phyloP scores from a whole-genome alignment of 2,888 invertebrate genomes.

The Drosophila ustulata region DNA sequence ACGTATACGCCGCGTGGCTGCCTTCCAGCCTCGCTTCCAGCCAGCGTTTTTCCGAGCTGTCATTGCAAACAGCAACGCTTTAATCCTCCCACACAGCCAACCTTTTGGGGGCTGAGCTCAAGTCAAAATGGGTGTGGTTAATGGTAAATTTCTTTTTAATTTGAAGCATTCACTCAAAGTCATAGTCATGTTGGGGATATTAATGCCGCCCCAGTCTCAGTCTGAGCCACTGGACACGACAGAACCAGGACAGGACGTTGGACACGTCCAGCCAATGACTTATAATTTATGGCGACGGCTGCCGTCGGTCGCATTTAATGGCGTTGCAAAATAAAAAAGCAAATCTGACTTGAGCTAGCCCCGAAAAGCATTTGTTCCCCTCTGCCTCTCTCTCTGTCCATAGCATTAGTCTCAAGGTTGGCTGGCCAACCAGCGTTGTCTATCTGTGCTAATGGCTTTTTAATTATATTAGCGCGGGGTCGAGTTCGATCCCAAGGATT shows the following conservation, averaged over 20 bases:
- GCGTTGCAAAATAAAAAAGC: slow-evolving; percentile 43
- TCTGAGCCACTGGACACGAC: neutral
- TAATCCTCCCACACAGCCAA: slow-evolving; percentile 30
- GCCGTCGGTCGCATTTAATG: slow-evolving; percentile 65
- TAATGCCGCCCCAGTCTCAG: slow-evolving; percentile 60
- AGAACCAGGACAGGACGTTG: slow-evolving; percentile 25
- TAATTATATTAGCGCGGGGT: slow-evolving; percentile 77
- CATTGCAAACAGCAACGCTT: slow-evolving; percentile 44
- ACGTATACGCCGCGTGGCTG: slow-evolving; percentile 42
- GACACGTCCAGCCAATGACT: slow-evolving; percentile 74
- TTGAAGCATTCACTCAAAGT: slow-evolving; percentile 83
- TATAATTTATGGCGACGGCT: slow-evolving; percentile 80
- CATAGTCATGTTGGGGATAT: slow-evolving; percentile 80
- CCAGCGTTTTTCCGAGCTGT: slow-evolving; percentile 45
- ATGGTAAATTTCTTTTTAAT: slow-evolving; percentile 83
- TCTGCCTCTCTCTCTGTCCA: too few relatives aligned
- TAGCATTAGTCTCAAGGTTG: slow-evolving; percentile 64
- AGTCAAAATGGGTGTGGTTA: slow-evolving; percentile 64
- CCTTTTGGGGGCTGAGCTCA: slow-evolving; percentile 19
- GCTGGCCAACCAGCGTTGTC: slow-evolving; percentile 27
- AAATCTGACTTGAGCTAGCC: slow-evolving; percentile 20
- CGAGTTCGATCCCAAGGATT: slow-evolving; percentile 59
- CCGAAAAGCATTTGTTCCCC: neutral
- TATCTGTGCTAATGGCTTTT: slow-evolving; percentile 75
- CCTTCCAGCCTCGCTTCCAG: slow-evolving; percentile 1